Conservation (phyloP, 2,888 invertebrate species). For the Cheilosia variabilis region DNA sequence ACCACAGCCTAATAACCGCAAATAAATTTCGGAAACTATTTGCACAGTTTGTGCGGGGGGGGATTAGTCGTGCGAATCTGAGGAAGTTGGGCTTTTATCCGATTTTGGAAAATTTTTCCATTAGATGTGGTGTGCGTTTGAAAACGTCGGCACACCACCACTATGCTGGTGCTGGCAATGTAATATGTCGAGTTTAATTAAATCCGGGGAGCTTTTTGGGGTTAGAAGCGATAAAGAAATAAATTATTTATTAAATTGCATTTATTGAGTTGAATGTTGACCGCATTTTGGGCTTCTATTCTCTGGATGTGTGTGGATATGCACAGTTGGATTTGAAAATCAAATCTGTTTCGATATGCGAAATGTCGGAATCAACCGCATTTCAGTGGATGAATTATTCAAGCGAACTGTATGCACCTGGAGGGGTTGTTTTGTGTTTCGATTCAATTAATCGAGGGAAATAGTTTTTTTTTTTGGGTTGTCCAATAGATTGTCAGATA, state of each 20-base stretch:
- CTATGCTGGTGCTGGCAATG: too few species aligned
- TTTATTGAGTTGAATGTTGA: constrained; percentile 8
- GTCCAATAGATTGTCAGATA: too few species aligned
- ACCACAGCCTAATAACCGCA: constrained; percentile 24
- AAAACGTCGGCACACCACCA: neutral
- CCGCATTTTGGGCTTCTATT: neutral
- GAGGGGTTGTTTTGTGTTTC: too few species aligned
- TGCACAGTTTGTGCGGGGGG: constrained; percentile 22
- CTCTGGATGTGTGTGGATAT: too few species aligned
- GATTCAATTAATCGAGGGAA: too few species aligned
- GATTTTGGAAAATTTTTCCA: constrained; percentile 37
- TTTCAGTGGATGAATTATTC: too few species aligned
- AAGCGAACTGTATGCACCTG: too few species aligned
- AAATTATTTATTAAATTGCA: constrained; percentile 34
- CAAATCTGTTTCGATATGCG: too few species aligned
- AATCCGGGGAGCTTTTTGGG: constrained; percentile 37
- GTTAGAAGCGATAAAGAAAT: neutral
- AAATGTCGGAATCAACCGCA: too few species aligned
- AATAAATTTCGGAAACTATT: constrained; percentile 47
- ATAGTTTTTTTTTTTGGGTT: too few species aligned
- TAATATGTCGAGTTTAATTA: constrained; percentile 51
- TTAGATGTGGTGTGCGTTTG: constrained; percentile 24
- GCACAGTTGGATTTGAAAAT: too few species aligned
- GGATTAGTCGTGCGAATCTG: constrained; percentile 9
- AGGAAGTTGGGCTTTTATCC: constrained; percentile 13